Base-by-base conservation (phyloP, 2,113 vertebrate species). In the Diphyllodes magnificus region DNA sequence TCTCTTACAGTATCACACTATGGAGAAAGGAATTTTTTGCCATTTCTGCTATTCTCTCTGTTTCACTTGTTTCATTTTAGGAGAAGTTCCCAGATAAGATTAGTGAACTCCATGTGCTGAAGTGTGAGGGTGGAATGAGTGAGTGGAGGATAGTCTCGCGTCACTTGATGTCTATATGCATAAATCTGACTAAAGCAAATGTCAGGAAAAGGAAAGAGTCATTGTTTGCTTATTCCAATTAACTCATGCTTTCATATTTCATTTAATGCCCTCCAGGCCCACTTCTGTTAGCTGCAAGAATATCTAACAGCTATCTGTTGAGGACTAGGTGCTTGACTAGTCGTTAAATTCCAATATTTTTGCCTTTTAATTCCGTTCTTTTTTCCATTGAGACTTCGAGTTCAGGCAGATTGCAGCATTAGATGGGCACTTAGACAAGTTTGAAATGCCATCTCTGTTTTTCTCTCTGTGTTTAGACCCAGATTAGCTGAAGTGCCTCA, bases 101-200 rank as follows among this genome's bases (percentile, higher is more conserved):
- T 23, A 66, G 53, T 42, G 82, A 86, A 39, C 60, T 66, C 59
- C 3, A 2, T 63, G 82, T 81, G 54, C 85, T 73, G 59, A 90
- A 81, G 71, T 2, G 3, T 73, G 68, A 94, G 76, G 71, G 82
- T 70, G 68, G 82, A 80, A 54, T 66, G 86, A 90, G 50, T 21
- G 60, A 90, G 45, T 6, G 3, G 37, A 85, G n/a, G 47, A 54
- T 14, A 31, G 54, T 75, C 37, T 63, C 0, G 1, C 1, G 0
- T 82, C 56, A 59, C 53, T 92, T 37, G 7, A 51, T 84, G 82
- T 65, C 61, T 82, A 1, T 30, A 45, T 75, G 81, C 53, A 53
- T 33, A 60, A 76, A 85, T 91, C 73, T 53, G 40, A 92, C 57
- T 87, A 82, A 86, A 92, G 76, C 54, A 88, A 60, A 11, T 75